These are phyloP conservation scores for Mongoloraphidia duomilia DNA, from an alignment of 2,888 invertebrate genomes.

Conservation along the genomic window DNA sequence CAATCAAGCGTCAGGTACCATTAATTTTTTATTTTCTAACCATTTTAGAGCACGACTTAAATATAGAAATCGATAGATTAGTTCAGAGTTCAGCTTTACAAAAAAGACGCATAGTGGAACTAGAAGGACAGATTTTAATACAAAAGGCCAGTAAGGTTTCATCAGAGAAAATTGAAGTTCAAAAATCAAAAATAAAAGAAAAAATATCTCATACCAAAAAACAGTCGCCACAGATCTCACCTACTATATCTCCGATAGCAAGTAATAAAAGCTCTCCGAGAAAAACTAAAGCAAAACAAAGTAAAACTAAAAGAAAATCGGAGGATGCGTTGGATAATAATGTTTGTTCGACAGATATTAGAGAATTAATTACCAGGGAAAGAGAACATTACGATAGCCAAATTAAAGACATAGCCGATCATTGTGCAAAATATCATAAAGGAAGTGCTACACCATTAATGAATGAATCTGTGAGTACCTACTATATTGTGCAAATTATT, in stretches of 20 bases:
- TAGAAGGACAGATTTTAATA: conserved; percentile 23
- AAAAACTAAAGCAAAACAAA: conserved; percentile 12
- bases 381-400: not conserved
- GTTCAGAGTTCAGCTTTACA: conserved; percentile 29
- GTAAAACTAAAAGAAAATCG: not conserved
- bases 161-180: conserved; percentile 17
- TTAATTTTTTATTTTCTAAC: too few relatives aligned
- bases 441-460: not conserved
- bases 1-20: too few relatives aligned
- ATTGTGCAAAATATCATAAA: not conserved
- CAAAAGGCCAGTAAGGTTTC: conserved; percentile 9
- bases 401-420: not conserved
- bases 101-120: conserved; percentile 31
- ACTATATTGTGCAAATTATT: too few relatives aligned
- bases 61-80: conserved; percentile 35
- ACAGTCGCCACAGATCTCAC: not conserved
- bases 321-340: too few relatives aligned
- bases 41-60: conserved; percentile 33
- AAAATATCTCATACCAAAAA: conserved; percentile 9
- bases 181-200: conserved; percentile 19
- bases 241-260: not conserved
- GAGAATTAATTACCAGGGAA: too few relatives aligned
- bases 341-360: too few relatives aligned
- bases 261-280: conserved; percentile 5
- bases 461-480: not conserved